A percentile compares a stretch with the other conserved stretches of the same genome.
Evolutionary conservation across 2,888 invertebrate genomes (phyloP).

Genomic region (Eutolmus rufibarbis): DNA sequence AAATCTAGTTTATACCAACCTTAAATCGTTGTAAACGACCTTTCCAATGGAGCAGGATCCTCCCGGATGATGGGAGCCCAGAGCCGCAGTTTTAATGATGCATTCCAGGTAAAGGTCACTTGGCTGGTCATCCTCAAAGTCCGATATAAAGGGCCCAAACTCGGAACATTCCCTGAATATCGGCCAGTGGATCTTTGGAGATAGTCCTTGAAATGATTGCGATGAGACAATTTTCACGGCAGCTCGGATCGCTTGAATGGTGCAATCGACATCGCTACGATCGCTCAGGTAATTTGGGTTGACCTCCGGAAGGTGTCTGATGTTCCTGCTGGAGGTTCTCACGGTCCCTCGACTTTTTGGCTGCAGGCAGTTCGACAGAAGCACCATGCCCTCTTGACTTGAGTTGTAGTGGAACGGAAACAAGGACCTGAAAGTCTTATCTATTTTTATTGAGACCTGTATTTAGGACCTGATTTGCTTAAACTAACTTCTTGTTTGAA

Average conservation of each 20-base stretch:
- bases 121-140: conserved; percentile 56
- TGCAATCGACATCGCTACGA: conserved; percentile 70
- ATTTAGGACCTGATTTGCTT: background rate
- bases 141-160: conserved; percentile 64
- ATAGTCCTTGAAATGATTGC: conserved; percentile 67
- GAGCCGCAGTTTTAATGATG: conserved; percentile 68
- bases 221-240: conserved; percentile 66
- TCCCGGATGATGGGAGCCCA: conserved; percentile 80
- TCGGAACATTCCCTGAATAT: conserved; percentile 67
- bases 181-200: conserved; percentile 73
- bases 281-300: conserved; percentile 77
- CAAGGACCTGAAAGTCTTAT: conserved; percentile 69
- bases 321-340: conserved; percentile 66
- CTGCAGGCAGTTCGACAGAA: conserved; percentile 72
- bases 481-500: conserved; percentile 68
- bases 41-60: conserved; percentile 79
- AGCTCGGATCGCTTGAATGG: conserved; percentile 69
- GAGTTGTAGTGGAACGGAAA: conserved; percentile 73
- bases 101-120: conserved; percentile 71
- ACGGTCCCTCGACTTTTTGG: conserved; percentile 76
- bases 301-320: conserved; percentile 70
- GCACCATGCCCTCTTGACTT: conserved; percentile 73
- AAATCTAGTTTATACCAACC: conserved; percentile 60
- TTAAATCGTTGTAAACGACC: conserved; percentile 74
- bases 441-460: background rate